Base-by-base conservation (phyloP, 37 sponge, comb jelly and placozoan species). In the Lycopodina hypogea region DNA sequence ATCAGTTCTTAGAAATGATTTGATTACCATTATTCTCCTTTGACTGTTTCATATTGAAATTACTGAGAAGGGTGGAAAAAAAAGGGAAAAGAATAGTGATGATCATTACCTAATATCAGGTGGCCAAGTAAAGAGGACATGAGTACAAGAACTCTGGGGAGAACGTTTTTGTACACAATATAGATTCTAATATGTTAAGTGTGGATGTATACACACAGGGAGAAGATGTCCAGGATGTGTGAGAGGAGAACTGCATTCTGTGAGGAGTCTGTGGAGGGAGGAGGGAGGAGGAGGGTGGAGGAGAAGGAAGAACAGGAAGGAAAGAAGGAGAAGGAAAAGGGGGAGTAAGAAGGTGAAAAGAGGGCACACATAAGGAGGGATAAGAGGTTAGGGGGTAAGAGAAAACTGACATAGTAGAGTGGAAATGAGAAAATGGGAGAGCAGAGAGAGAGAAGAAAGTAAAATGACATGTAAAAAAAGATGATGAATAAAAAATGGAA, bases 171-270 rank as follows among this genome's bases (percentile, higher is more conserved):
- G 57, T 90, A 85, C 48, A 99, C 84, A 78, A 99, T 89, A 82
- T 96, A 96, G 42, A 94, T 94, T 69, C 87, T 84, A 35, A 96
- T 96, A 69, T 96, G 94, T 83, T 96, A 94, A 18, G 93, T 82
- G 83, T 99, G 99, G 19, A 83, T 81, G 60, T 80, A 89, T 39
- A 99, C 96, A 82, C 97, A 96, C 78, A 90, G 57, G 0, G 93
- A 92, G 65, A 99, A 83, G 58, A 99, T 81, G 66, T 99, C 97
- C 78, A 99, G 61, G 29, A 99, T 85, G 72, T 92, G 88, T 11
- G 90, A 86, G 33, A 99, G 82, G 0, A 99, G 84, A 21, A 89
- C 86, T 1, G 95, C 84, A 77, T 95, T 92, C 55, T 88, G 86
- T 8, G 81, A 55, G 23, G 90, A 79, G 74, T 92, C 93, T 87